Conservation (phyloP, 1,140 invertebrate species). For the Philaenus spumarius region DNA sequence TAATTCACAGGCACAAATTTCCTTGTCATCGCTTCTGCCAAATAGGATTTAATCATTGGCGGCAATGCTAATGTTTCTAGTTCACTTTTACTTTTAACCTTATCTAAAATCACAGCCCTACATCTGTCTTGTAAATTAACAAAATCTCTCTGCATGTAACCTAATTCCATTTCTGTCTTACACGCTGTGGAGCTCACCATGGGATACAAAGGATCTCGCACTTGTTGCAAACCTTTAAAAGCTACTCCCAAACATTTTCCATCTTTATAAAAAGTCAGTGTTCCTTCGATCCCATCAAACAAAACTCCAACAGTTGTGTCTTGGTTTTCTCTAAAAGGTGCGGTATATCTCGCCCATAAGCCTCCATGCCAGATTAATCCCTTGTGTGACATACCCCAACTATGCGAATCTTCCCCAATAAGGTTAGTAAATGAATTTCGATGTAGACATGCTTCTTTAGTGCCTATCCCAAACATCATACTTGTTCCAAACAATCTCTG, state of each 20-base stretch:
- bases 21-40: constrained; percentile 40
- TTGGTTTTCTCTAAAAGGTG: constrained; percentile 62
- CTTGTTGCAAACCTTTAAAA: constrained; percentile 47
- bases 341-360: constrained; percentile 51
- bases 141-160: constrained; percentile 50
- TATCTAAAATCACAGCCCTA: constrained; percentile 47
- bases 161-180: constrained; percentile 64
- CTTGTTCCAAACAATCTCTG: constrained; percentile 65
- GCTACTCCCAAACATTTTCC: constrained; percentile 51
- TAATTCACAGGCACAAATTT: constrained; percentile 11
- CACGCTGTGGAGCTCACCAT: constrained; percentile 66
- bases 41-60: constrained; percentile 41
- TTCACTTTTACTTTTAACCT: constrained; percentile 37
- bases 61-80: constrained; percentile 45
- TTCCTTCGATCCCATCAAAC: constrained; percentile 60
- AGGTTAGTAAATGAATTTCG: constrained; percentile 60
- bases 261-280: constrained; percentile 67
- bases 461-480: constrained; percentile 71
- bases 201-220: constrained; percentile 59
- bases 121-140: constrained; percentile 59
- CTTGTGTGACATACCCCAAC: constrained; percentile 70
- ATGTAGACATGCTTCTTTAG: constrained; percentile 53
- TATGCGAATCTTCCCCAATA: constrained; percentile 59
- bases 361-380: constrained; percentile 64
- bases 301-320: constrained; percentile 56